phyloP scores from a whole-genome alignment of 2,113 vertebrate genomes.

The Centrocercus urophasianus region DNA sequence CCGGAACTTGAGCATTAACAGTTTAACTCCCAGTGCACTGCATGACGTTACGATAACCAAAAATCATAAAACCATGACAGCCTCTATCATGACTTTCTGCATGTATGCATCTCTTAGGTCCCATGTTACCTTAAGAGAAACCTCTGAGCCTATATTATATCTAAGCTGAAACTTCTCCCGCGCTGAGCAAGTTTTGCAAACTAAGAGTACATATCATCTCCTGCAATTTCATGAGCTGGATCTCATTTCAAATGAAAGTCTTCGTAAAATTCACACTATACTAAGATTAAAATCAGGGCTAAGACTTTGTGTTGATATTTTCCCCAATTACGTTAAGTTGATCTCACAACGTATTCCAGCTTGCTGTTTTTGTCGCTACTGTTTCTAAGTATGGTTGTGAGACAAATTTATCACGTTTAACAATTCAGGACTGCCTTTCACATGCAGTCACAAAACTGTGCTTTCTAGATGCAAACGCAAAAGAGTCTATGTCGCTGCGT shows the following conservation, averaged over 20 bases:
- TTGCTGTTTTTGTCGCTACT: not conserved
- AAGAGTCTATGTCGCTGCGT: not conserved
- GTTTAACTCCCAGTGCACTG: too few relatives aligned
- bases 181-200: not conserved
- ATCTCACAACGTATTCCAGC: not conserved
- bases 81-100: not conserved
- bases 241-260: not conserved
- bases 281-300: not conserved
- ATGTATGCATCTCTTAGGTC: not conserved
- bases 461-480: not conserved
- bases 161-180: not conserved
- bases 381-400: not conserved
- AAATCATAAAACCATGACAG: too few relatives aligned
- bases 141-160: not conserved
- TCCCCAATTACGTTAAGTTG: not conserved
- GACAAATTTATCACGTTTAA: not conserved
- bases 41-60: too few relatives aligned
- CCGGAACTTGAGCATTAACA: too few relatives aligned
- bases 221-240: not conserved
- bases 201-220: not conserved
- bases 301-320: rapidly evolving
- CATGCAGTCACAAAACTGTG: not conserved
- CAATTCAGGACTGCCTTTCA: not conserved
- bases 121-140: too few relatives aligned
- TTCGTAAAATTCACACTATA: not conserved